Evolutionary conservation across 2,797 vertebrate species (phyloP), one percentile per base, ranked within the genome.

Genomic region (Chloroceryle amazona): DNA sequence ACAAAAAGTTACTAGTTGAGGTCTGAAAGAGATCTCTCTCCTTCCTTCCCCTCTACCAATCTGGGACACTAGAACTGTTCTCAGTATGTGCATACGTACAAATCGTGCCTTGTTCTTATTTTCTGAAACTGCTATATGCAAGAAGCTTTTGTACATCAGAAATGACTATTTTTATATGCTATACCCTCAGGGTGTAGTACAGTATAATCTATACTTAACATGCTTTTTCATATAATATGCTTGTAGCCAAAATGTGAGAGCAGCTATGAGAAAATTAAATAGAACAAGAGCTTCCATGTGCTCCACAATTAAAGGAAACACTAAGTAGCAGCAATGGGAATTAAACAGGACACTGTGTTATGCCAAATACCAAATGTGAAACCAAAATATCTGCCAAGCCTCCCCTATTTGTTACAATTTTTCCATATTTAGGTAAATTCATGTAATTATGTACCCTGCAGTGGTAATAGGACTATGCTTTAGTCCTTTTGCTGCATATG

Each of bases 281-380:
- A 95, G 96, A 98, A 97, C 95, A 95, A 98, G 98, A 98, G 97
- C 98, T 97, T 92, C 98, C 98, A 97, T 98, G 98, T 96, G 98
- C 98, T 98, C 98, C 92, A 95, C 98, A 99, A 98, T 99, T 98
- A 98, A 98, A 98, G 98, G 97, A 98, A 99, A 99, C 98, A 98
- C 98, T 98, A 98, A 97, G 95, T 96, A 98, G 99, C 98, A 98
- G 98, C 98, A 98, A 98, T 98, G 97, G 98, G 98, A 98, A 98
- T 98, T 98, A 98, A 98, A 98, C 98, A 98, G 98, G 98, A 98
- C 98, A 98, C 92, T 37, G 17, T 70, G 84, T 95, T 35, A 95
- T 98, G 97, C 98, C 98, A 98, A 96, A 98, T 97, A 98, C 97
- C 97, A 98, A 99, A 99, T 98, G 98, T 98, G 98, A 98, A 98